Evolutionary conservation across 2,797 vertebrate genomes (phyloP), one percentile per base, ranked within the genome.

Genomic region (Tangara arthus): DNA sequence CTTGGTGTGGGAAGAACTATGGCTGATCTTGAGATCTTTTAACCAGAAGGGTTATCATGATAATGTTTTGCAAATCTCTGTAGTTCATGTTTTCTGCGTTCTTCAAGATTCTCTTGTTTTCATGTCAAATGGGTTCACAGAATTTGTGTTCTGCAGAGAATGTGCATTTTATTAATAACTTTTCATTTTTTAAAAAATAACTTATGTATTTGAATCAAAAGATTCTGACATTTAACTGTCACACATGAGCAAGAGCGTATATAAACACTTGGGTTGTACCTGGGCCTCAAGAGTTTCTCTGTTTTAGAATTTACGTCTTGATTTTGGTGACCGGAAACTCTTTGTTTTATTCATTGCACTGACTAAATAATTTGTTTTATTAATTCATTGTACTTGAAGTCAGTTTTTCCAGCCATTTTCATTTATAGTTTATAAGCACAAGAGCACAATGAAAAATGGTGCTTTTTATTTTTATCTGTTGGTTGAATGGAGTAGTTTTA

Each of bases 351-450:
- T 92, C 16, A 83, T 71, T 72, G 44, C 19, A 39, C 47, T 86
- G 49, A 88, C 83, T 82, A 85, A 95, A 82, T 85, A 71, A 71
- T 91, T 59, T 60, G 35, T 44, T 89, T 91, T 82, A 71, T 87
- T 91, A 89, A 80, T 66, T 80, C 30, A 78, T 69, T 86, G 32
- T 52, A 50, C 41, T 83, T 75, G 21, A 70, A 87, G 49, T 47
- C 68, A 71, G 23, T 39, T 22, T 82, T 93, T 77, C 42, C 59
- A 93, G 47, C 17, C 30, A 7, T 20, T 32, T 64, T 72, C 8
- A 24, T 68, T 53, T 90, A 71, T 49, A 30, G n/a, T 70, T 84
- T 39, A 59, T 68, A 34, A 71, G 32, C 11, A 6, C n/a, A 23
- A 64, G n/a, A 78, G 32, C 42, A 42, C 66, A 66, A 10, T 34